These are phyloP conservation scores for Idris sp. DNA, from an alignment of 1,140 invertebrate genomes.

Conservation along the genomic window DNA sequence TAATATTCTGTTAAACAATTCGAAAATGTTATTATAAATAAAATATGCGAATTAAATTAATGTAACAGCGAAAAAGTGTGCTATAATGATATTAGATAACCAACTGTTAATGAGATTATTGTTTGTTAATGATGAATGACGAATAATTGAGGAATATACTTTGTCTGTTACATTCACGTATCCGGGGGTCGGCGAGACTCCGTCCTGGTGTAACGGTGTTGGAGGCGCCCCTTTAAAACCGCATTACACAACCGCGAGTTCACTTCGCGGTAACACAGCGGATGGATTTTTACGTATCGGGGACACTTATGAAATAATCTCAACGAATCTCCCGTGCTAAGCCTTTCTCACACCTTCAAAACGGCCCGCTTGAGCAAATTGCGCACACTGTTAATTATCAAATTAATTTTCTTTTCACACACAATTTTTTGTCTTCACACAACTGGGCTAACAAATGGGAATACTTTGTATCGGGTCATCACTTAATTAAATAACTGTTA, in stretches of 20 bases:
- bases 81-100: conserved; percentile 37
- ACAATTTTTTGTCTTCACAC: conserved; percentile 12
- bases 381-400: conserved; percentile 42
- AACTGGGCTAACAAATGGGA: too few species aligned
- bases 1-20: not conserved
- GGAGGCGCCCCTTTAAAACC: conserved; percentile 53
- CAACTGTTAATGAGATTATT: conserved; percentile 50
- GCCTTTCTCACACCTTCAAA: conserved; percentile 66
- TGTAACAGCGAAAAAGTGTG: conserved; percentile 12
- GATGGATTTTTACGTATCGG: conserved; percentile 74
- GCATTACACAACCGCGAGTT: conserved; percentile 67
- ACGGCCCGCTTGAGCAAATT: conserved; percentile 37
- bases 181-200: conserved; percentile 42
- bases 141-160: conserved; percentile 49
- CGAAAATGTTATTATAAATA: conserved; percentile 20
- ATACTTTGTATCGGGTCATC: too few species aligned
- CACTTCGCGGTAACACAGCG: conserved; percentile 61
- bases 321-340: conserved; percentile 65
- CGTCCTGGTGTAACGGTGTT: conserved; percentile 36
- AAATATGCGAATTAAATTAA: conserved; percentile 9
- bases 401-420: conserved; percentile 50
- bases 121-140: conserved; percentile 56
- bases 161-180: conserved; percentile 49
- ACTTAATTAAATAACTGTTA: conserved; percentile 41
- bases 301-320: conserved; percentile 75